A percentile compares a stretch with the other conserved stretches of the same genome.
These are phyloP conservation scores for Pristionchus entomophagus DNA, from an alignment of 2,888 invertebrate genomes.

Conservation along the genomic window DNA sequence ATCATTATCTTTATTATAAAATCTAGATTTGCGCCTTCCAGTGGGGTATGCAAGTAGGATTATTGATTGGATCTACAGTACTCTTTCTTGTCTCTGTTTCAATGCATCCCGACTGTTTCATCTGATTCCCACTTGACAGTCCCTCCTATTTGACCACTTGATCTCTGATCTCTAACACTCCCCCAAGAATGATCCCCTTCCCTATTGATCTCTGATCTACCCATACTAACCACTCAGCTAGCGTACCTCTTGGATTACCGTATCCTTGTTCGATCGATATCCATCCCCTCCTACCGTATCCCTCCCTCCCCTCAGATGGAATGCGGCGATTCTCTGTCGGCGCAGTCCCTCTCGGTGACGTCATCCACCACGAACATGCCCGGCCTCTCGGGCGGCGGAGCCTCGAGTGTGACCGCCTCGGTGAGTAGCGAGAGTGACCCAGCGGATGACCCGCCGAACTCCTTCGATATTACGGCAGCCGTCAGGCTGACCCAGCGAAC, in stretches of 20 bases:
- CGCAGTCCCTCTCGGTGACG: conserved; percentile 58
- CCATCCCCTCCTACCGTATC: not conserved
- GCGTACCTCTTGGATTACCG: not conserved
- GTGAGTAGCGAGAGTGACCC: not conserved
- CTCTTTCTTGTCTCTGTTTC: not conserved
- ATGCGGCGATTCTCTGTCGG: conserved; percentile 57
- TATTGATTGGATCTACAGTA: not conserved
- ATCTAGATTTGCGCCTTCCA: too few species aligned
- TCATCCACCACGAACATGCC: conserved; percentile 55
- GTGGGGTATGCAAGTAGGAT: too few species aligned
- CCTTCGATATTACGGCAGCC: not conserved
- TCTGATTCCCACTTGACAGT: too few species aligned
- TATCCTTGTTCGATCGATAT: not conserved
- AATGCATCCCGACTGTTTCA: not conserved
- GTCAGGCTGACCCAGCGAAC: not conserved
- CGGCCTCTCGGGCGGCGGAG: conserved; percentile 31
- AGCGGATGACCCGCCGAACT: not conserved
- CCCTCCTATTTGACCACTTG: not conserved
- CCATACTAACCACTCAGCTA: not conserved
- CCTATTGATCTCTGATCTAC: not conserved
- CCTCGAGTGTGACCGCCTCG: not conserved
- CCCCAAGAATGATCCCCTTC: not conserved
- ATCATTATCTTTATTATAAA: not conserved
- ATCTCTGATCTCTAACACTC: conserved; percentile 9
- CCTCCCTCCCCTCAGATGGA: conserved; percentile 57